Evolutionary conservation across 1,140 invertebrate genomes (phyloP).

Genomic region (Drosophila ananassae): DNA sequence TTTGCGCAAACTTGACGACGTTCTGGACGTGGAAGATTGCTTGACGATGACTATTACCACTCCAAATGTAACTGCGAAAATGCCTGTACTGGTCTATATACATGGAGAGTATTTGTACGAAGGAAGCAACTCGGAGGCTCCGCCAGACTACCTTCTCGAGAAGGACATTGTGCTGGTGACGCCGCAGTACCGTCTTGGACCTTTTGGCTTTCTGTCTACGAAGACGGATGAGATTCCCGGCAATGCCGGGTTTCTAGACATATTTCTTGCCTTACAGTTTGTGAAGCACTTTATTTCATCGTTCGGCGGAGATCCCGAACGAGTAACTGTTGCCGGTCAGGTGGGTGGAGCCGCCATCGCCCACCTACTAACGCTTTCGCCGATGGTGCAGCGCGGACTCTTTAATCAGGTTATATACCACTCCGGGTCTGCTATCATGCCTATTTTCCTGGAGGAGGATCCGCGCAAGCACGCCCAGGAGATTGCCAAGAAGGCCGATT

Average conservation of each 20-base stretch:
- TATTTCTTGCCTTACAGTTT: constrained; percentile 87
- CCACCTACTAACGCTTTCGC: constrained; percentile 84
- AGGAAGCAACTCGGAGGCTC: constrained; percentile 86
- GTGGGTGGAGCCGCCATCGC: constrained; percentile 86
- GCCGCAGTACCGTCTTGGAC: constrained; percentile 90
- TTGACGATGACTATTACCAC: constrained; percentile 76
- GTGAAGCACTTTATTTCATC: constrained; percentile 87
- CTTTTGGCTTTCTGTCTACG: constrained; percentile 86
- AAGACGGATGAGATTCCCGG: constrained; percentile 86
- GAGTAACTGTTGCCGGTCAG: constrained; percentile 87
- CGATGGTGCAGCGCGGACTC: constrained; percentile 75
- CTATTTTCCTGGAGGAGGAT: constrained; percentile 78
- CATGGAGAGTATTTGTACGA: constrained; percentile 82
- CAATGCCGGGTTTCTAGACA: constrained; percentile 89
- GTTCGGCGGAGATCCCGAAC: constrained; percentile 88
- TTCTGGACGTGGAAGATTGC: constrained; percentile 78
- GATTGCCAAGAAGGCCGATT: constrained; percentile 69
- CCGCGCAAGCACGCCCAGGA: constrained; percentile 77
- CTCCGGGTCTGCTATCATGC: constrained; percentile 80
- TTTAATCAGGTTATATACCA: constrained; percentile 82
- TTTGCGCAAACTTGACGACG: constrained; percentile 66
- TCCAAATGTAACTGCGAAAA: constrained; percentile 59
- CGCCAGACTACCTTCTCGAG: constrained; percentile 90
- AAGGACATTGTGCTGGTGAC: constrained; percentile 91
- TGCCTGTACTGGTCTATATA: constrained; percentile 80